phyloP scores from a whole-genome alignment of 2,797 vertebrate species.

The Phalloptychus januarius region DNA sequence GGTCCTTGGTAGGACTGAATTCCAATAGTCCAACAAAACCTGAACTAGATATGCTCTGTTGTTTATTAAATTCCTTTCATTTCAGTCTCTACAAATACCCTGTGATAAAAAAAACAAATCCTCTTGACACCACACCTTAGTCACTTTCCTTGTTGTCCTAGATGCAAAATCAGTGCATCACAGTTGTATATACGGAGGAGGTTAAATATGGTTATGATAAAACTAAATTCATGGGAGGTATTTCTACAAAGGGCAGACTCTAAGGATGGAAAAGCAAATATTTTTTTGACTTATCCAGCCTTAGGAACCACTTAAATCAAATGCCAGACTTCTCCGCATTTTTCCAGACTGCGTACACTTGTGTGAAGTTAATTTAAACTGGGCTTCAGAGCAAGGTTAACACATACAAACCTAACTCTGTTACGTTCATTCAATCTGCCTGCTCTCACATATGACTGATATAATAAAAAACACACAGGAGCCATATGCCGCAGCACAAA shows the following conservation, averaged over 20 bases:
- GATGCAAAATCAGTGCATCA: background rate
- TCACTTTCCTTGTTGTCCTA: background rate
- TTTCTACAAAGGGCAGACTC: background rate
- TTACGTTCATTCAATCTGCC: slow-evolving; percentile 16
- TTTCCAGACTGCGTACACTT: background rate
- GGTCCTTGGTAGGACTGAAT: background rate
- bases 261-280: background rate
- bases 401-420: slow-evolving; percentile 51
- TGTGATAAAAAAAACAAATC: background rate
- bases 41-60: background rate
- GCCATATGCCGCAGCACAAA: slow-evolving; percentile 66
- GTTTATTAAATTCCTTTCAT: background rate
- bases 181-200: background rate
- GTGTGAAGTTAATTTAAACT: slow-evolving; percentile 58
- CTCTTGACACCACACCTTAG: background rate
- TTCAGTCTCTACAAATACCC: background rate
- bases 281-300: background rate
- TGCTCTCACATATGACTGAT: slow-evolving; percentile 27
- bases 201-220: background rate
- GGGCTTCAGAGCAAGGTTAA: slow-evolving; percentile 58
- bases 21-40: background rate
- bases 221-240: background rate
- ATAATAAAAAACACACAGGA: slow-evolving; percentile 33
- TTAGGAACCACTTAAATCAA: background rate
- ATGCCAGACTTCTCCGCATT: background rate